Percentiles rank a stretch among this genome's conserved stretches.
Evolutionary conservation across 35 echinoderm and acorn worm species (phyloP).

Genomic region (Apostichopus parvimensis): DNA sequence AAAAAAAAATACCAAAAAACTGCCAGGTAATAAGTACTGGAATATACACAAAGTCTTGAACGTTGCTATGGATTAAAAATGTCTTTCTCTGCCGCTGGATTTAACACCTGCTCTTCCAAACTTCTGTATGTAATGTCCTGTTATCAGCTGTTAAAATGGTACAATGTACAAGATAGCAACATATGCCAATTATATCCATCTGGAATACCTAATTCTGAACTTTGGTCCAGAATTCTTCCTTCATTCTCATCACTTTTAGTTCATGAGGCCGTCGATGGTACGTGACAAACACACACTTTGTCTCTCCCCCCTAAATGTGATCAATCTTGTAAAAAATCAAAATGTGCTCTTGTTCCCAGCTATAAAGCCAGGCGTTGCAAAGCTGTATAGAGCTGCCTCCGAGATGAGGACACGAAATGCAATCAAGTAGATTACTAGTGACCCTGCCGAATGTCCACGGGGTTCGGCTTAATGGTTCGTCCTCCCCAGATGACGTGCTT

Average conservation of each 20-base stretch:
- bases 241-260: neutral
- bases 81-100: too few relatives aligned
- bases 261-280: neutral
- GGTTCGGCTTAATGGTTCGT: neutral
- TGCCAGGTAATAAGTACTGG: too few relatives aligned
- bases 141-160: too few relatives aligned
- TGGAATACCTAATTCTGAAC: neutral
- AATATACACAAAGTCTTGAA: too few relatives aligned
- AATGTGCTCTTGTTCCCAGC: too few relatives aligned
- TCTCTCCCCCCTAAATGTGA: neutral
- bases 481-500: neutral
- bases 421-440: neutral
- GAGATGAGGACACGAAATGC: neutral
- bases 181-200: too few relatives aligned
- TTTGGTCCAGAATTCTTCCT: neutral
- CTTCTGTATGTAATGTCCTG: too few relatives aligned
- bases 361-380: too few relatives aligned
- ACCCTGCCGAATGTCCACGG: neutral
- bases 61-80: too few relatives aligned
- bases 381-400: neutral
- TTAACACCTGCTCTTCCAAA: too few relatives aligned
- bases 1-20: too few relatives aligned
- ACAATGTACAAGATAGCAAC: too few relatives aligned
- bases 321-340: neutral
- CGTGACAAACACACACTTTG: neutral